Evolutionary conservation across 2,113 vertebrate genomes (phyloP).

Genomic region (Caracal caracal): DNA sequence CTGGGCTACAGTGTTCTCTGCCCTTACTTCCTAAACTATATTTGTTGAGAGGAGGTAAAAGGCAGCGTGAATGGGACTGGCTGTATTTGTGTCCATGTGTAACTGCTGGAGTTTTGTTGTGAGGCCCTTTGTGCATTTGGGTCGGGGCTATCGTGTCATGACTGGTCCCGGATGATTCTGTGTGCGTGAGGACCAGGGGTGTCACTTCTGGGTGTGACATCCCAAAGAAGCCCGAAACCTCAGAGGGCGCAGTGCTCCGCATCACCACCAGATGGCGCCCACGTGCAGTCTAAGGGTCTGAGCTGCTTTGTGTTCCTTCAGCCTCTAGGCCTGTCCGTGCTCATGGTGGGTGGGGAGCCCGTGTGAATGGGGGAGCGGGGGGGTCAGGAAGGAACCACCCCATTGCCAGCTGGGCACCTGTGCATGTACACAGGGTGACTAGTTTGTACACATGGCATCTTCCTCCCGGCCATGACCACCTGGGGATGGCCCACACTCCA

Average conservation of each 20-base stretch:
- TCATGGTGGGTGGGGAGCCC: background rate
- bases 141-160: background rate
- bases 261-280: constrained; percentile 60
- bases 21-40: background rate
- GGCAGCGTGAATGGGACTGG: background rate
- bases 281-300: constrained; percentile 50
- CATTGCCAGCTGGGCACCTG: background rate
- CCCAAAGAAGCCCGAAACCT: background rate
- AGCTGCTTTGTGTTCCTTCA: constrained; percentile 60
- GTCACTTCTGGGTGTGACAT: background rate
- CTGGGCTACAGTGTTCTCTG: background rate
- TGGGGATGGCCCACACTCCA: background rate
- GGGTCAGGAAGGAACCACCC: background rate
- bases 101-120: background rate
- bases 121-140: background rate
- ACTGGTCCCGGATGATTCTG: background rate
- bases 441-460: background rate
- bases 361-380: accelerated
- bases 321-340: background rate
- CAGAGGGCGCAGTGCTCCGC: background rate
- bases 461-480: background rate
- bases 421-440: background rate
- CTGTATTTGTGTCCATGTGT: background rate
- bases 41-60: background rate
- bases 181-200: background rate